These are phyloP conservation scores for Eufriesea mexicana DNA, from an alignment of 1,140 invertebrate species.

Conservation along the genomic window DNA sequence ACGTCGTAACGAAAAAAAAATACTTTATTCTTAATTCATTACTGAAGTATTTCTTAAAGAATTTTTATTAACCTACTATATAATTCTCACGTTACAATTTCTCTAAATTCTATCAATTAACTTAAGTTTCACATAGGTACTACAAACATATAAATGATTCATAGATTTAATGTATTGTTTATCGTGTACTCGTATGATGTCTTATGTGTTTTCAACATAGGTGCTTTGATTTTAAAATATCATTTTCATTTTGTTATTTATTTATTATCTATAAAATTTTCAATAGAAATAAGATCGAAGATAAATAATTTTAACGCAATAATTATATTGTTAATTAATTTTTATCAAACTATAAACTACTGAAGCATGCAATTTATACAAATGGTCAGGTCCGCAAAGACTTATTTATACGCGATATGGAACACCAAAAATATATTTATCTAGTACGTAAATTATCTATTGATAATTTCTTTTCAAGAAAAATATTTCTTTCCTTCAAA, in stretches of 20 bases:
- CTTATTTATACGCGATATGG: not conserved
- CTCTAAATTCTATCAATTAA: slow-evolving; percentile 34
- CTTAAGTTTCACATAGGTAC: slow-evolving; percentile 13
- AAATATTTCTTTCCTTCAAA: not conserved
- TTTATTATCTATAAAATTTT: slow-evolving; percentile 6
- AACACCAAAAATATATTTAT: slow-evolving; percentile 18
- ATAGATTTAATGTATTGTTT: slow-evolving; percentile 54
- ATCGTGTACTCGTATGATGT: slow-evolving; percentile 49
- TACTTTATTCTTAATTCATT: slow-evolving; percentile 46
- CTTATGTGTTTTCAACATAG: slow-evolving; percentile 50
- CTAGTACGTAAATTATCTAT: not conserved
- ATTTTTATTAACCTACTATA: slow-evolving; percentile 52
- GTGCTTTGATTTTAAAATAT: slow-evolving; percentile 30
- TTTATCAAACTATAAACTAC: slow-evolving; percentile 13
- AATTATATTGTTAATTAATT: slow-evolving; percentile 8
- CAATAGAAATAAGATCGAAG: not conserved
- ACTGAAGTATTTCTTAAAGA: slow-evolving; percentile 20
- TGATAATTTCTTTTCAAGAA: not conserved
- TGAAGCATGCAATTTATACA: slow-evolving; percentile 17
- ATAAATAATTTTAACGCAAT: not conserved
- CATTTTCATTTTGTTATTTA: slow-evolving; percentile 12
- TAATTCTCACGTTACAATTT: slow-evolving; percentile 51
- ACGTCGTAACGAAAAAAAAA: slow-evolving; percentile 22
- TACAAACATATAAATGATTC: slow-evolving; percentile 32
- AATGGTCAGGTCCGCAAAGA: slow-evolving; percentile 24